These are phyloP conservation scores for Augochlora pura DNA, from an alignment of 1,140 invertebrate genomes.

Conservation along the genomic window DNA sequence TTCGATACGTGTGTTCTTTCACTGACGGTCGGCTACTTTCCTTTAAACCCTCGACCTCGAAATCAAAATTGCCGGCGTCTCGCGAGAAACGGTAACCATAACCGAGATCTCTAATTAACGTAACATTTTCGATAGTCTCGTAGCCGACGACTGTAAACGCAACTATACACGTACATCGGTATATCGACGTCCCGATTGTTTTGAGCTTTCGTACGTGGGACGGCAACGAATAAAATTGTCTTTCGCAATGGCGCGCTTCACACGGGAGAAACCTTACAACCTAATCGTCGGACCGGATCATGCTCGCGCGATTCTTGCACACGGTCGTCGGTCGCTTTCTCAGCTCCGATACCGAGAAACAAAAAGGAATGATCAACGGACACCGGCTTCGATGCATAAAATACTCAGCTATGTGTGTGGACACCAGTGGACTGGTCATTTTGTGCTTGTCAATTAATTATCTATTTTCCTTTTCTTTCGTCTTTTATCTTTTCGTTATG, in stretches of 20 bases:
- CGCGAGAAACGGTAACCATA: too few relatives aligned
- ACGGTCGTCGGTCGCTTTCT: neutral
- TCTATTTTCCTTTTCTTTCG: neutral
- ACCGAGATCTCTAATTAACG: neutral
- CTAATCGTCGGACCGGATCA: neutral
- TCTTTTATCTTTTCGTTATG: too few relatives aligned
- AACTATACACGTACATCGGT: neutral
- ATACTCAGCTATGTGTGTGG: conserved; percentile 75
- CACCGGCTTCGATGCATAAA: conserved; percentile 36
- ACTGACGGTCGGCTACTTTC: too few relatives aligned
- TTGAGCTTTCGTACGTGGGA: neutral
- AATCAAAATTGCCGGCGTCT: too few relatives aligned
- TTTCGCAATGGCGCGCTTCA: conserved; percentile 8
- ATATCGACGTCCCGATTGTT: neutral
- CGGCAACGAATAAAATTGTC: neutral
- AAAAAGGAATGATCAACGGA: conserved; percentile 5
- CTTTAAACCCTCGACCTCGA: too few relatives aligned
- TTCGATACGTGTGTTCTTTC: too few relatives aligned
- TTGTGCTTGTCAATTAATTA: conserved; percentile 32
- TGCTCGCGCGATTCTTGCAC: neutral
- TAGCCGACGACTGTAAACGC: neutral
- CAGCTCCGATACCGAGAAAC: too few relatives aligned
- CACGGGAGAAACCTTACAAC: neutral
- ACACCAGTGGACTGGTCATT: conserved; percentile 70
- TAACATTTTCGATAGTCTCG: neutral